A percentile compares a stretch with the other conserved stretches of the same genome.
phyloP scores from a whole-genome alignment of 2,797 vertebrate genomes.

The Acanthornis magna region DNA sequence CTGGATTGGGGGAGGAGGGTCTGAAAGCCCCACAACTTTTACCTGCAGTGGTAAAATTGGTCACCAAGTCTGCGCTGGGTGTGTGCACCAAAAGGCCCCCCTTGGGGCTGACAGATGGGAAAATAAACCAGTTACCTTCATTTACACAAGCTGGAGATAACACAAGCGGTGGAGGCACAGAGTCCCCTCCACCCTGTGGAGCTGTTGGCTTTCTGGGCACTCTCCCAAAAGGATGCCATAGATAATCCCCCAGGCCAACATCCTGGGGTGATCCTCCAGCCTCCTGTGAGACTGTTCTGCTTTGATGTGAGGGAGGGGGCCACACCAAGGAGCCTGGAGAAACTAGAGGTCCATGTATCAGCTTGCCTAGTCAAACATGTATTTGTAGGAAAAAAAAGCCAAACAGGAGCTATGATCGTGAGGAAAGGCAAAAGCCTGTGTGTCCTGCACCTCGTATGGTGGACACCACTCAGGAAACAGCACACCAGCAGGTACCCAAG shows the following conservation, averaged over 20 bases:
- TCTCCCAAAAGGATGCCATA: background rate
- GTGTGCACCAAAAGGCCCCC: background rate
- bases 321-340: background rate
- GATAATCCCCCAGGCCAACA: background rate
- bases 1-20: background rate
- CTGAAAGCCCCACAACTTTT: background rate
- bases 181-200: background rate
- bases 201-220: background rate
- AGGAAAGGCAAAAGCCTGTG: background rate
- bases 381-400: background rate
- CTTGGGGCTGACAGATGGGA: background rate
- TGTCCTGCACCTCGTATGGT: rapidly evolving
- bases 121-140: background rate
- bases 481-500: background rate
- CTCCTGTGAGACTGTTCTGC: background rate
- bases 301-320: rapidly evolving
- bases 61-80: background rate
- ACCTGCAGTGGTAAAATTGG: background rate
- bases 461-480: rapidly evolving
- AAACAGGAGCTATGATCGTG: rapidly evolving
- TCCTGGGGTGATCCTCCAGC: background rate
- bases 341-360: background rate
- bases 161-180: rapidly evolving
- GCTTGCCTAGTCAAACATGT: background rate
- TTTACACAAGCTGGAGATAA: background rate